These are phyloP conservation scores for Apamea crenata DNA, from an alignment of 2,888 invertebrate genomes.

Conservation along the genomic window DNA sequence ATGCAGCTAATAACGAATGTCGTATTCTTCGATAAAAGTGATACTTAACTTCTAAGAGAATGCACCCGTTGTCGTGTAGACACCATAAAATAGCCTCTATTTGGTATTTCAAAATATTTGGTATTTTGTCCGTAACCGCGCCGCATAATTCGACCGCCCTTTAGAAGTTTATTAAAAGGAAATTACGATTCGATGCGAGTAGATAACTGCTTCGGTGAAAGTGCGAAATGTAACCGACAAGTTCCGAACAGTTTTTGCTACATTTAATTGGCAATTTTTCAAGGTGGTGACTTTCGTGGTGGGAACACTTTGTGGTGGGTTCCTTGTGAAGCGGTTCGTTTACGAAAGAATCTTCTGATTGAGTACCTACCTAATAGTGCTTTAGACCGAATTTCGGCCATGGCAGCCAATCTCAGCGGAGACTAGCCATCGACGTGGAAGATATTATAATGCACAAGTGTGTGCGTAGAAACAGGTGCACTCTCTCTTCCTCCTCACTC, in stretches of 20 bases:
- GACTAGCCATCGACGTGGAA: neutral
- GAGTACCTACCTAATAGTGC: neutral
- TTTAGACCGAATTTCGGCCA: neutral
- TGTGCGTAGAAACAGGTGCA: neutral
- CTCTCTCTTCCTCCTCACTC: neutral
- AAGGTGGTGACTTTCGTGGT: neutral
- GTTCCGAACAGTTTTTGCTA: conserved; percentile 36
- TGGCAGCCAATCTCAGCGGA: no score
- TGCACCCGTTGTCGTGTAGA: conserved; percentile 1
- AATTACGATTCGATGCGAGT: conserved; percentile 52
- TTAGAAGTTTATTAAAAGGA: conserved; percentile 52
- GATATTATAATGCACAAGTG: neutral
- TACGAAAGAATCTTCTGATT: neutral
- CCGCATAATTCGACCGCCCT: conserved; percentile 34
- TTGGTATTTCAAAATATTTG: conserved; percentile 52
- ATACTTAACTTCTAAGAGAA: conserved; percentile 25
- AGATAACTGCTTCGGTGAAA: conserved; percentile 46
- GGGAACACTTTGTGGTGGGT: neutral
- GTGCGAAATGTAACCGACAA: conserved; percentile 46
- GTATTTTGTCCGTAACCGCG: conserved; percentile 31
- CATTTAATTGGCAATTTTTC: conserved; percentile 38
- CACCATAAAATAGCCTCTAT: conserved; percentile 21
- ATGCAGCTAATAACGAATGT: neutral
- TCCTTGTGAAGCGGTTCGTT: neutral
- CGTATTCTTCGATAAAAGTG: neutral